A percentile compares a stretch with the other conserved stretches of the same genome.
Conservation (phyloP, 2,113 vertebrate species). For the Haemorhous mexicanus region DNA sequence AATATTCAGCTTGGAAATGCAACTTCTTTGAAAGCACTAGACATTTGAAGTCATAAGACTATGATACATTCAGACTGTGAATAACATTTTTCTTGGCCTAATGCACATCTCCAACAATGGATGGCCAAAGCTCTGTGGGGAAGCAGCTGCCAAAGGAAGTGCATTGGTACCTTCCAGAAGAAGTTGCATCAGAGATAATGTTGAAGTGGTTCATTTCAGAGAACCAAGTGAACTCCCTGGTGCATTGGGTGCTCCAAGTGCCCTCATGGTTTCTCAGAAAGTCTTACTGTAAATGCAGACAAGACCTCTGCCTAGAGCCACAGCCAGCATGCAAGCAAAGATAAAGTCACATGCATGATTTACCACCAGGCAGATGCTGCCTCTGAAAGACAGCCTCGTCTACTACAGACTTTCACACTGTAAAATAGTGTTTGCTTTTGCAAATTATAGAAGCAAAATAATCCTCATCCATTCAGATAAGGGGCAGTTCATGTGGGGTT, state of each 20-base stretch:
- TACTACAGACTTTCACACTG: not conserved
- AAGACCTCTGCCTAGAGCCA: not conserved
- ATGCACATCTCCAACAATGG: not conserved
- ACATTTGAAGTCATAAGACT: slow-evolving; percentile 49
- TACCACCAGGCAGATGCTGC: not conserved
- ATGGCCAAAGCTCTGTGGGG: not conserved
- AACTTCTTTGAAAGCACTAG: slow-evolving; percentile 13
- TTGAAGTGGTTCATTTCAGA: slow-evolving; percentile 13
- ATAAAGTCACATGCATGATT: not conserved
- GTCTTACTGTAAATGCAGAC: slow-evolving; percentile 8
- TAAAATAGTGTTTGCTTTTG: not conserved
- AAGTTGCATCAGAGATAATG: slow-evolving; percentile 39
- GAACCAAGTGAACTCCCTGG: not conserved
- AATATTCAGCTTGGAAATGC: slow-evolving; percentile 6
- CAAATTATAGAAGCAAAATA: not conserved
- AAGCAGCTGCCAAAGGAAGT: slow-evolving; percentile 15
- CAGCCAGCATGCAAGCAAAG: not conserved
- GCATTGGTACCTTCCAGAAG: not conserved
- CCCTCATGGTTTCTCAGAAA: slow-evolving; percentile 7
- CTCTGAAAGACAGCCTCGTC: not conserved
- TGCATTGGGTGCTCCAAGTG: slow-evolving; percentile 1
- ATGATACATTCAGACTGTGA: slow-evolving; percentile 37
- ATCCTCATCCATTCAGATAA: not conserved
- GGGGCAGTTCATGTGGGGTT: not conserved
- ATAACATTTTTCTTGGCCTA: slow-evolving; percentile 67